Evolutionary conservation across 2,888 invertebrate species (phyloP).

Genomic region (Acrobeloides nanus): DNA sequence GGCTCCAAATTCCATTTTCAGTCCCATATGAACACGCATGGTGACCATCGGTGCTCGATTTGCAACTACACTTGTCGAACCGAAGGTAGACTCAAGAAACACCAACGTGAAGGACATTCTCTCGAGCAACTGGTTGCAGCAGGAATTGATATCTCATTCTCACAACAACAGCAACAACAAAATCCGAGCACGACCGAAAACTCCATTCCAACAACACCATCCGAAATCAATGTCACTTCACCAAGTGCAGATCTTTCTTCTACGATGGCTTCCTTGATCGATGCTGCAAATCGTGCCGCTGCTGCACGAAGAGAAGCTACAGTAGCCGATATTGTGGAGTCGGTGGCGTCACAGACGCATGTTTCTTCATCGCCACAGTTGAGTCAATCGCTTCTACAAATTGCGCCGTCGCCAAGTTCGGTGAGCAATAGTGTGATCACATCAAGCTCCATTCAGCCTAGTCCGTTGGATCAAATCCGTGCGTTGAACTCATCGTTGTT

Average conservation of each 20-base stretch:
- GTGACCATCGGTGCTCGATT: conserved; percentile 60
- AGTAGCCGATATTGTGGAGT: background rate
- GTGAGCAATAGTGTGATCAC: too few species aligned
- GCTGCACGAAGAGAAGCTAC: too few species aligned
- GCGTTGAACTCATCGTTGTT: too few species aligned
- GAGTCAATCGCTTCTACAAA: conserved; percentile 8
- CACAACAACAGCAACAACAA: background rate
- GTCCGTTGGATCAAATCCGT: conserved; percentile 44
- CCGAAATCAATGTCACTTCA: conserved; percentile 14
- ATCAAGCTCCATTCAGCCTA: conserved; percentile 5
- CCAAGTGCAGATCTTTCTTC: conserved; percentile 19
- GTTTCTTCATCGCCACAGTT: background rate
- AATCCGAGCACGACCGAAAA: background rate
- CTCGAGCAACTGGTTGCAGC: conserved; percentile 53
- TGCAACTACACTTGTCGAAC: conserved; percentile 60
- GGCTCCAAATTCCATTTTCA: conserved; percentile 57
- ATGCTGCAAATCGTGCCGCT: conserved; percentile 26
- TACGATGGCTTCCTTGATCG: conserved; percentile 33
- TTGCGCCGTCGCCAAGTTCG: conserved; percentile 6
- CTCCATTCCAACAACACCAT: conserved; percentile 9
- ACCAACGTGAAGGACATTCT: conserved; percentile 59
- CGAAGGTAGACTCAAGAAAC: conserved; percentile 60
- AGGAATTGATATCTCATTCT: conserved; percentile 42
- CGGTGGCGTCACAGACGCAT: background rate
- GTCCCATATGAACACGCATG: conserved; percentile 61